A percentile compares a stretch with the other conserved stretches of the same genome.
Conservation (phyloP, 2,888 invertebrate species). For the Epsilonema sp. region DNA sequence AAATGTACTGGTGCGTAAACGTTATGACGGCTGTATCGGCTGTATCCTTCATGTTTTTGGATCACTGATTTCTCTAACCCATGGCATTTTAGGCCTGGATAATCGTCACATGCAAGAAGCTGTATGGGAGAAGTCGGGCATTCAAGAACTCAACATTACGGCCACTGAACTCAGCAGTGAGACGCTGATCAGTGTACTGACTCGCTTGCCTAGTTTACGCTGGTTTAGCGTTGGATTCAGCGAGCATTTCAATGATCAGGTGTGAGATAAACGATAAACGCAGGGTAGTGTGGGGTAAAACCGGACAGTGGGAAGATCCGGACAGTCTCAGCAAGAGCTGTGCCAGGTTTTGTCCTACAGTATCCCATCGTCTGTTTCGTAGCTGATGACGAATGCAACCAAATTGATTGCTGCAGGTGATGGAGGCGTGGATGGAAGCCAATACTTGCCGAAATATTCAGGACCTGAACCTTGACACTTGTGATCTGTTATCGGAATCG, state of each 20-base stretch:
- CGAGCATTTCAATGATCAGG: constrained; percentile 88
- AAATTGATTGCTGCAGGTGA: constrained; percentile 39
- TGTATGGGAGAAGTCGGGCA: constrained; percentile 80
- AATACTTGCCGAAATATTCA: constrained; percentile 54
- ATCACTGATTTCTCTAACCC: not conserved
- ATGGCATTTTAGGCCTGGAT: constrained; percentile 47
- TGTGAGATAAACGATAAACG: too few relatives aligned
- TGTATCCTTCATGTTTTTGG: not conserved
- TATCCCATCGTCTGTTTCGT: too few relatives aligned
- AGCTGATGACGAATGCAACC: too few relatives aligned
- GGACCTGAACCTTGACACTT: constrained; percentile 76
- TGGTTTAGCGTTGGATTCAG: constrained; percentile 87
- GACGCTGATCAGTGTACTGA: constrained; percentile 73
- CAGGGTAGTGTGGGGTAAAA: too few relatives aligned
- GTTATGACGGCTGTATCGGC: too few relatives aligned
- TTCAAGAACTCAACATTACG: constrained; percentile 86
- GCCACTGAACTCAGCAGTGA: constrained; percentile 87
- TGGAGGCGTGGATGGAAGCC: constrained; percentile 71
- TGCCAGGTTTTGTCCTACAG: too few relatives aligned
- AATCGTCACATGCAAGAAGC: constrained; percentile 82
- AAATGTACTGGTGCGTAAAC: too few relatives aligned
- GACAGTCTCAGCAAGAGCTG: too few relatives aligned
- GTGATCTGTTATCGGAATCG: constrained; percentile 82
- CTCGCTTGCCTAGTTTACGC: constrained; percentile 58
- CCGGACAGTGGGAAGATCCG: too few relatives aligned